phyloP scores from a whole-genome alignment of 2,113 vertebrate species.

The Myrmecophaga tridactyla region DNA sequence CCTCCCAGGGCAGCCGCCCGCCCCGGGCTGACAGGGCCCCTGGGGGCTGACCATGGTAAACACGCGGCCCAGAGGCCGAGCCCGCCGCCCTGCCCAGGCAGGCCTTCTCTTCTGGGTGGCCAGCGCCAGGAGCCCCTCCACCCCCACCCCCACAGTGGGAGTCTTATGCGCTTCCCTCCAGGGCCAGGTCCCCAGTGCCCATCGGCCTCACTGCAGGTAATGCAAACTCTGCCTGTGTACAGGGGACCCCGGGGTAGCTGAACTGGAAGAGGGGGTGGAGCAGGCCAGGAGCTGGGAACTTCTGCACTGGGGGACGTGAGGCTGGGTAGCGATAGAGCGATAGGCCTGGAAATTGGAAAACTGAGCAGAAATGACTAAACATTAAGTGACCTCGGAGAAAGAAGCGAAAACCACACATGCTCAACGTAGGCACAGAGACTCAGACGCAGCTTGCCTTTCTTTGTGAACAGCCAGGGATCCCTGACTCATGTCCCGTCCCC shows the following conservation, averaged over 20 bases:
- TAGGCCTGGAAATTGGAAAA: background rate
- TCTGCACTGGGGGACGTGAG: background rate
- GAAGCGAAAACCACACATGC: rapidly evolving
- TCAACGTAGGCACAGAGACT: background rate
- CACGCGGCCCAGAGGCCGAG: background rate
- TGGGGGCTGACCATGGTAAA: background rate
- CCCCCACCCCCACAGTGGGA: background rate
- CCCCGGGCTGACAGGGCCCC: background rate
- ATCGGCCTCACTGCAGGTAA: background rate
- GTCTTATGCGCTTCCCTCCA: background rate
- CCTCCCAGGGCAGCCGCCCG: constrained; percentile 27
- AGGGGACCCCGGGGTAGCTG: background rate
- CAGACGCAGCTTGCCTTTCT: background rate
- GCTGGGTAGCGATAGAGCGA: background rate
- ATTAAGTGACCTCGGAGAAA: background rate
- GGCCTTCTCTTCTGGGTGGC: constrained; percentile 38
- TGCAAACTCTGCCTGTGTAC: background rate
- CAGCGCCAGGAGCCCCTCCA: background rate
- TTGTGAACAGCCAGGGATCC: background rate
- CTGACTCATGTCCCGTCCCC: background rate
- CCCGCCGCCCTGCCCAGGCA: constrained; percentile 39
- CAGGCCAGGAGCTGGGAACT: background rate
- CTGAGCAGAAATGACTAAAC: background rate
- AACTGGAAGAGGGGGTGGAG: background rate
- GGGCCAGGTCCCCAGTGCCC: rapidly evolving